These are phyloP conservation scores for Magallana nippona DNA, from an alignment of 2,888 invertebrate genomes.

Conservation along the genomic window DNA sequence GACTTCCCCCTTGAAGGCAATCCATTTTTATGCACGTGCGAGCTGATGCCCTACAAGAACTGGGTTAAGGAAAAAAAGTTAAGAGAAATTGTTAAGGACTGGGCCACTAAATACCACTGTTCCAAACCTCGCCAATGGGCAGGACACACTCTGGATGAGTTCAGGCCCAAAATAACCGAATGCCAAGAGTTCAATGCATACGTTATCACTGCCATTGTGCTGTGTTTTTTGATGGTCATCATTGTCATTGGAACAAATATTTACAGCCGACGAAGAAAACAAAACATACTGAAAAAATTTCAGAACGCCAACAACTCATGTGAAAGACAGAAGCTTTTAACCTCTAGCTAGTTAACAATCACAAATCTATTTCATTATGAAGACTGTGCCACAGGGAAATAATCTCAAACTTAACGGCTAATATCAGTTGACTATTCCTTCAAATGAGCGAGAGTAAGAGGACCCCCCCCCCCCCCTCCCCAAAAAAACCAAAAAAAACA, in stretches of 20 bases:
- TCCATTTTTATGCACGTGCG: neutral
- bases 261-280: neutral
- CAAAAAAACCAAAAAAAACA: too few species aligned
- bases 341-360: neutral
- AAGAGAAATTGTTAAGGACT: neutral
- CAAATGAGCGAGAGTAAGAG: too few species aligned
- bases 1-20: neutral
- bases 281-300: neutral
- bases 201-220: neutral
- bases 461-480: too few species aligned
- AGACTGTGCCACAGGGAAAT: too few species aligned
- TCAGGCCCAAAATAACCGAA: neutral
- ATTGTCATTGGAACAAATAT: neutral
- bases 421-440: too few species aligned
- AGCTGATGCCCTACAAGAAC: constrained; percentile 12
- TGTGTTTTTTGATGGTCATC: constrained; percentile 1
- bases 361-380: neutral
- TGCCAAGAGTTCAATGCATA: neutral
- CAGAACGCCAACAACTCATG: neutral
- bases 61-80: neutral
- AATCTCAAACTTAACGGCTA: too few species aligned
- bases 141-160: neutral
- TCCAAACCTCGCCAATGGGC: neutral
- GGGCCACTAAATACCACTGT: neutral
- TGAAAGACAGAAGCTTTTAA: neutral